phyloP scores from a whole-genome alignment of 2,797 vertebrate species.

The Rhinichthys osculus region DNA sequence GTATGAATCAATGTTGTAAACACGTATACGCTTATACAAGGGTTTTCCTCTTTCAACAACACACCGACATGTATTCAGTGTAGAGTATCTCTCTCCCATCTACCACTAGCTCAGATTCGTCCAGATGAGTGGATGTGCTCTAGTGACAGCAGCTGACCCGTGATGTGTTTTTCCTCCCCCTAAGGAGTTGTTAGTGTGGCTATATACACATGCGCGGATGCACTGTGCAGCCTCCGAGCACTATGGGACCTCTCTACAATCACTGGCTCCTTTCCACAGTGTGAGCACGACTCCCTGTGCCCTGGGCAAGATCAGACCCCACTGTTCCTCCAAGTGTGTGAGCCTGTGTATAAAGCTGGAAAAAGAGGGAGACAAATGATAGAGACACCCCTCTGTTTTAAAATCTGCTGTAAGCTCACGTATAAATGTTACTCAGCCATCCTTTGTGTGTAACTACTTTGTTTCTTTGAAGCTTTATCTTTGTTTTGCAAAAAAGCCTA shows the following conservation, averaged over 20 bases:
- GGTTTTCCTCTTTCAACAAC: background rate
- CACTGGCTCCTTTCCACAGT: slow-evolving; percentile 49
- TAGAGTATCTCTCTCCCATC: background rate
- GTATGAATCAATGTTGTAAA: background rate
- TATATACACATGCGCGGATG: slow-evolving; percentile 32
- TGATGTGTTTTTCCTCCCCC: slow-evolving; percentile 58
- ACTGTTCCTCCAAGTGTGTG: slow-evolving; percentile 30
- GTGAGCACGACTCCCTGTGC: slow-evolving; percentile 49
- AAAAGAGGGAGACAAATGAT: background rate
- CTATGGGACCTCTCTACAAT: slow-evolving; percentile 48
- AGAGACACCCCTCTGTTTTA: slow-evolving; percentile 12
- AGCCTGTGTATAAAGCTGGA: slow-evolving; percentile 23
- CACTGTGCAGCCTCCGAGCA: slow-evolving; percentile 20
- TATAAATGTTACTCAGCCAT: slow-evolving; percentile 24
- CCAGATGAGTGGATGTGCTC: slow-evolving; percentile 46
- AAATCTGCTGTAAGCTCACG: slow-evolving; percentile 10
- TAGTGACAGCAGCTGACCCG: slow-evolving; percentile 56
- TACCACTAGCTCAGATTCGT: slow-evolving; percentile 29
- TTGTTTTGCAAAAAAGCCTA: slow-evolving; percentile 20
- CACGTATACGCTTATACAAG: background rate
- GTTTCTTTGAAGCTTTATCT: slow-evolving; percentile 22
- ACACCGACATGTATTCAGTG: background rate
- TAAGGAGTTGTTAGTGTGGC: slow-evolving; percentile 47
- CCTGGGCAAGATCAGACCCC: slow-evolving; percentile 39
- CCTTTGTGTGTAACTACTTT: slow-evolving; percentile 27